Base-by-base conservation (phyloP, 2,888 invertebrate species). In the Aleiodes alternator region DNA sequence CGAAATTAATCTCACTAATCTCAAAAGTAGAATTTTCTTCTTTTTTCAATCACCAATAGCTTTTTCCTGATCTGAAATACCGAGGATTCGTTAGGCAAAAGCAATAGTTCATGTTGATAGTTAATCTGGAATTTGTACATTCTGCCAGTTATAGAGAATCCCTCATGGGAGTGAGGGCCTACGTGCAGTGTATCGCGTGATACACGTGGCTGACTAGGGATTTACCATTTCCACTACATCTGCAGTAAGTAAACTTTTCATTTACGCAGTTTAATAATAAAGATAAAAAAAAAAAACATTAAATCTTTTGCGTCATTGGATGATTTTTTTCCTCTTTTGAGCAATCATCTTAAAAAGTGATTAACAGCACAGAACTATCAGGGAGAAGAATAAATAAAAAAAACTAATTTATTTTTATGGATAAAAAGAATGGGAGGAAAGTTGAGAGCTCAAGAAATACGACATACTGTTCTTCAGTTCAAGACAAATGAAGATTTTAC, bases 141-240 rank as follows among this genome's bases (percentile, higher is more conserved):
- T 64, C 48, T 48, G 48, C 64, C 16, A 64, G 64, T 64, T 64
- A 64, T 23, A 43, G 43, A 48, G n/a, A 43, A 64, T 64, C 16
- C 43, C 64, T 43, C 64, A 48, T 64, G 64, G 43, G 64, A 43
- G 11, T 7, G 43, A 43, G 43, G 11, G 43, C 43, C 16, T 43
- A 43, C 64, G 14, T 11, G 64, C 11, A 48, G 14, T 16, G 16
- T 43, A 38, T n/a, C 38, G 64, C 48, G 64, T 64, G 64, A 43
- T 64, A 43, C 64, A 64, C 64, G 64, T 43, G 64, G 43, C n/a
- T 64, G 64, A 61, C 61, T 61, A 14, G 61, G 61, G 61, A 61
- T 61, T 61, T 61, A 38, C 61, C 14, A 14, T 43, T 61, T 61
- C 61, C 61, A 12, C 14, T 64, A 9, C 16, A 9, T 48, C 48